A percentile compares a stretch with the other conserved stretches of the same genome.
These are phyloP conservation scores for Pollenia angustigena DNA, from an alignment of 2,888 invertebrate genomes.

Conservation along the genomic window DNA sequence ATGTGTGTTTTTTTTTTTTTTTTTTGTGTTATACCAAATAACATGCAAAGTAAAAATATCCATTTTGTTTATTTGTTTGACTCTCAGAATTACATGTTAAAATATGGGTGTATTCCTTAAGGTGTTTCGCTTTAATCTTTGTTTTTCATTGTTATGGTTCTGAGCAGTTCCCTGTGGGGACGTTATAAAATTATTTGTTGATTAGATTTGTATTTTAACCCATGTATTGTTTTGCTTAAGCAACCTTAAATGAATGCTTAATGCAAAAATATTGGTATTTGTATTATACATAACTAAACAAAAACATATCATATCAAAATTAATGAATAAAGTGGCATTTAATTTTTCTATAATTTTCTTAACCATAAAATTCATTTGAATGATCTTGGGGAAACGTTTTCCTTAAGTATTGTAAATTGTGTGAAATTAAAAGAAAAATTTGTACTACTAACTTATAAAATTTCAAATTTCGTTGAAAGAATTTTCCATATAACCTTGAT, in stretches of 20 bases:
- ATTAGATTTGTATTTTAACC: slow-evolving; percentile 79
- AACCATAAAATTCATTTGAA: too few relatives aligned
- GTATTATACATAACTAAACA: neutral
- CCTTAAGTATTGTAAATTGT: too few relatives aligned
- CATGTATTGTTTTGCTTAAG: neutral
- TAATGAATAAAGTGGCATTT: neutral
- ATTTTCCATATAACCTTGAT: too few relatives aligned
- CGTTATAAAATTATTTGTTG: slow-evolving; percentile 83
- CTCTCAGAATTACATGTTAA: neutral
- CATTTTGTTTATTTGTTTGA: slow-evolving; percentile 36
- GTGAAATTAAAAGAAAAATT: too few relatives aligned
- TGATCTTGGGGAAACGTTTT: too few relatives aligned
- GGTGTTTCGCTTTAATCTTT: slow-evolving; percentile 10
- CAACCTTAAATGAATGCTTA: slow-evolving; percentile 53
- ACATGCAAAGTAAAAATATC: neutral
- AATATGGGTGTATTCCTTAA: slow-evolving; percentile 37
- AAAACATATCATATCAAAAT: neutral
- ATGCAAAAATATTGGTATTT: neutral
- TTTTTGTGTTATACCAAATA: neutral
- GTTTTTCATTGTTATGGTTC: slow-evolving; percentile 45
- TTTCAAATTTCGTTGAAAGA: neutral
- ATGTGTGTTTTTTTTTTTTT: neutral
- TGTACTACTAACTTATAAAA: neutral
- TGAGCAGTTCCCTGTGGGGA: slow-evolving; percentile 79
- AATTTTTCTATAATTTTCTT: too few relatives aligned